Conservation (phyloP, 2,113 vertebrate genomes). For the Morone saxatilis region DNA sequence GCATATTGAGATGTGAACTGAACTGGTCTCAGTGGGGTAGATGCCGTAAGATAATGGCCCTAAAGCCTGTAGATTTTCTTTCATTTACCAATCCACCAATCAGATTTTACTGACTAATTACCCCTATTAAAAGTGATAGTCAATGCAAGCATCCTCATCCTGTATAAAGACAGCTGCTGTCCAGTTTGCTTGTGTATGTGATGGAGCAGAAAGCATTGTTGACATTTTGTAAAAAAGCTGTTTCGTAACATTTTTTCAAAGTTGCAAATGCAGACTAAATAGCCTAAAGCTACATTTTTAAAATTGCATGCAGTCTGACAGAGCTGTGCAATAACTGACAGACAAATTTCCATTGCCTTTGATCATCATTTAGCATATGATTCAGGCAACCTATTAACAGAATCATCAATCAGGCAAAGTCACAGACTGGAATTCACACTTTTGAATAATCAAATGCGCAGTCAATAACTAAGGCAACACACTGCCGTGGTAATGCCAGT, state of each 20-base stretch:
- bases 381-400: constrained; percentile 24
- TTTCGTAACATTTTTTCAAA: neutral
- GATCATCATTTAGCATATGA: constrained; percentile 32
- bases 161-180: neutral
- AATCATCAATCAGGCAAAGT: constrained; percentile 45
- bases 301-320: constrained; percentile 36
- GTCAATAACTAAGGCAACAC: neutral
- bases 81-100: neutral
- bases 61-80: neutral
- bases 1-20: constrained; percentile 9
- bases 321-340: constrained; percentile 27
- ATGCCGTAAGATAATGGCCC: neutral
- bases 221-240: neutral
- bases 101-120: constrained; percentile 22
- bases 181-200: neutral
- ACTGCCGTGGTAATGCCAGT: neutral
- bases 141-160: neutral
- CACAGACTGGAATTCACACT: neutral
- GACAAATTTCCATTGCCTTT: constrained; percentile 27
- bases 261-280: constrained; percentile 27
- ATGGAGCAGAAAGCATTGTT: neutral
- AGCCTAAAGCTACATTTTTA: constrained; percentile 21
- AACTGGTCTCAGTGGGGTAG: constrained; percentile 27
- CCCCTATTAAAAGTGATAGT: neutral
- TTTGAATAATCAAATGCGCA: constrained; percentile 22